Evolutionary conservation across 2,888 invertebrate genomes (phyloP).

Genomic region (Oxystoma pomonae): DNA sequence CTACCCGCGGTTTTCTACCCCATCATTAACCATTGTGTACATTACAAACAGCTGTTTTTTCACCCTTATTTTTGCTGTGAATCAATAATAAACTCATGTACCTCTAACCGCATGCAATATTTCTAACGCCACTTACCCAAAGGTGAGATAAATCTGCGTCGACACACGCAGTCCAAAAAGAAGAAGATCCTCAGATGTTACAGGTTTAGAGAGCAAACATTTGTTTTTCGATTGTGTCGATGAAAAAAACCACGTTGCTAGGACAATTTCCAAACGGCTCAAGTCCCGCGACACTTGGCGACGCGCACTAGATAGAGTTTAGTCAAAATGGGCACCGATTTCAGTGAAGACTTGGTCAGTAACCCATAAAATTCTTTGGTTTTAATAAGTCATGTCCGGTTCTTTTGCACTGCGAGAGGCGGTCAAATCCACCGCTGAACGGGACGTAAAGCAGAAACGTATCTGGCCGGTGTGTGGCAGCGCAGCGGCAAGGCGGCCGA

Average conservation of each 20-base stretch:
- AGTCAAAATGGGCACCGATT: neutral
- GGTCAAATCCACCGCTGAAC: neutral
- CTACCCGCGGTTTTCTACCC: too few relatives aligned
- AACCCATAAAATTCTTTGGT: neutral
- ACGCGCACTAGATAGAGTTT: too few relatives aligned
- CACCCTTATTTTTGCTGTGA: too few relatives aligned
- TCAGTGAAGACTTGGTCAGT: neutral
- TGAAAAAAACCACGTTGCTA: too few relatives aligned
- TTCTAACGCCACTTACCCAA: too few relatives aligned
- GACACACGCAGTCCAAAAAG: neutral
- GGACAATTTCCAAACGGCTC: too few relatives aligned
- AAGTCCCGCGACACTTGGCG: too few relatives aligned
- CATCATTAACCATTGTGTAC: too few relatives aligned
- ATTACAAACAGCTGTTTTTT: too few relatives aligned
- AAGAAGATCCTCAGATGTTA: neutral
- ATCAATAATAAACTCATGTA: too few relatives aligned
- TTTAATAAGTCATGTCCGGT: neutral
- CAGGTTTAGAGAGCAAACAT: neutral
- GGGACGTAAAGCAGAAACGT: neutral
- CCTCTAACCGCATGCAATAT: too few relatives aligned
- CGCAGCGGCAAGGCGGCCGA: neutral
- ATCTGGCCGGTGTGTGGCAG: neutral
- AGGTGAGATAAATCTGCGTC: neutral
- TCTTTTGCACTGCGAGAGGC: neutral
- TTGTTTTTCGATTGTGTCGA: neutral